Evolutionary conservation across 1,140 invertebrate genomes (phyloP).

Genomic region (Panulirus ornatus): DNA sequence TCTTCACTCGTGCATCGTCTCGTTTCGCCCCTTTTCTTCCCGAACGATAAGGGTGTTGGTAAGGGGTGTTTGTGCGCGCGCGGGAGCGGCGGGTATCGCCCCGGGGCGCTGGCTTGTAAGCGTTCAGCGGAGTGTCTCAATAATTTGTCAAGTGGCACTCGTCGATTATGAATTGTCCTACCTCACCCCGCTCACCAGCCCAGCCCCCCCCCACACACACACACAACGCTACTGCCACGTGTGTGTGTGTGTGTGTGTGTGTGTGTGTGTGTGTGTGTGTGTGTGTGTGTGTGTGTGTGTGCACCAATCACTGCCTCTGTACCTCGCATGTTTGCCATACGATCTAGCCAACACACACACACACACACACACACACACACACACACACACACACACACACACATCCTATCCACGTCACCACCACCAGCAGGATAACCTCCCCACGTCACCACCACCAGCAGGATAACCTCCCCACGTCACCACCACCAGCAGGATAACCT

Average conservation of each 20-base stretch:
- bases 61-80: background rate
- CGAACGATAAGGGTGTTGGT: background rate
- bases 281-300: background rate
- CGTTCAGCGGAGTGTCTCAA: conserved; percentile 66
- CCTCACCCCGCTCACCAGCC: too few species aligned
- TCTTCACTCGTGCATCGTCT: background rate
- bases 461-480: too few species aligned
- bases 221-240: background rate
- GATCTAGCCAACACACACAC: too few species aligned
- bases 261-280: conserved; percentile 11
- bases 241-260: background rate
- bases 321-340: too few species aligned
- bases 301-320: too few species aligned
- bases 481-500: too few species aligned
- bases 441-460: too few species aligned
- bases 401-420: too few species aligned
- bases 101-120: conserved; percentile 51
- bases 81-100: conserved; percentile 4
- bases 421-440: too few species aligned
- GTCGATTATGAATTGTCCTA: conserved; percentile 52
- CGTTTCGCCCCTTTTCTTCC: background rate
- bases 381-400: too few species aligned
- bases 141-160: conserved; percentile 61
- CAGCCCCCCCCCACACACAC: too few species aligned
- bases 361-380: too few species aligned